Percentiles rank a stretch among this genome's conserved stretches.
phyloP scores from a whole-genome alignment of 35 echinoderm and acorn worm species.

The Heliocidaris tuberculata region DNA sequence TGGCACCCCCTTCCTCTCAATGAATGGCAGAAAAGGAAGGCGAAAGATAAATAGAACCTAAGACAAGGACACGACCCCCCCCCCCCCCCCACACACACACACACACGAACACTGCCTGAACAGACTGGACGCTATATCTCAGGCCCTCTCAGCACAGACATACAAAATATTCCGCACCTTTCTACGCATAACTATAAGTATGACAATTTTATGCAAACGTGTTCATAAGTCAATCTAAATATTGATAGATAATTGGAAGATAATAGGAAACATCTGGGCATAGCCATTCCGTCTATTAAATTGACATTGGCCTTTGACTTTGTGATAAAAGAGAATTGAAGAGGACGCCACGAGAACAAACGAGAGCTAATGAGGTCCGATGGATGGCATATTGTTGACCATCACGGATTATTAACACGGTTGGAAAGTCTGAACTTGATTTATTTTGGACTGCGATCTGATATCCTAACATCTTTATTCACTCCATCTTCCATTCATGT shows the following conservation, averaged over 20 bases:
- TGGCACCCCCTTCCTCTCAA: too few relatives aligned
- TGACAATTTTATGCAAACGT: background rate
- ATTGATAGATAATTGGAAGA: background rate
- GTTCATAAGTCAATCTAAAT: conserved; percentile 18
- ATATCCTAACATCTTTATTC: background rate
- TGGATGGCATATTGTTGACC: background rate
- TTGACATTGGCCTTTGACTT: conserved; percentile 1
- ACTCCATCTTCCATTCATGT: background rate
- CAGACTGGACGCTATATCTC: too few relatives aligned
- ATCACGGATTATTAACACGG: background rate
- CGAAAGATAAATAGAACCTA: too few relatives aligned
- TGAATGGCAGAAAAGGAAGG: too few relatives aligned
- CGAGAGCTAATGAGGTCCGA: background rate
- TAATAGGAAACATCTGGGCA: background rate
- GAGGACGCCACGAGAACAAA: background rate
- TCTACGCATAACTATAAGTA: too few relatives aligned
- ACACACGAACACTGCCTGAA: too few relatives aligned
- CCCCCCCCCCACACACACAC: too few relatives aligned
- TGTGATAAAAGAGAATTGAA: background rate
- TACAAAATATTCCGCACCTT: background rate
- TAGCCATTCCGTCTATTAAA: background rate
- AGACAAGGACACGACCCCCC: too few relatives aligned
- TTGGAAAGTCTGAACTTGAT: background rate
- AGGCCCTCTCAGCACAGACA: too few relatives aligned
- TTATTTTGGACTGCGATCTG: background rate